Evolutionary conservation across 92 coral and sea anemone genomes (phyloP), one percentile per base, ranked within the genome.

Genomic region (Scolanthus callimorphus): DNA sequence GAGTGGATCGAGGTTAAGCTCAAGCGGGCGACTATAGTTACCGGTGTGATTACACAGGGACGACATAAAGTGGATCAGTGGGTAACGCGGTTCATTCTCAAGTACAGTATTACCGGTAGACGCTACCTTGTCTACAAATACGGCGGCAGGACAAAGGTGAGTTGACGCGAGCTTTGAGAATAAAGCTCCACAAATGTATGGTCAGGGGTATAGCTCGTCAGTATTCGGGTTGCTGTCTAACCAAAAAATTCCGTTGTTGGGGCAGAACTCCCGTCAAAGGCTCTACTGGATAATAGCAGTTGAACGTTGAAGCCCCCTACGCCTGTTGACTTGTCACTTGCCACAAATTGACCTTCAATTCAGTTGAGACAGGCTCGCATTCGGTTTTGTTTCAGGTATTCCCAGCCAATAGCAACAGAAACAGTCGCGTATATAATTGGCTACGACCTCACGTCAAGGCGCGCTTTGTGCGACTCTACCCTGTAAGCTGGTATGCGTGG

Each of bases 361-460:
- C n/a, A n/a, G n/a, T n/a, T n/a, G n/a, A n/a, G n/a, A n/a, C n/a
- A n/a, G n/a, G n/a, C n/a, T n/a, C n/a, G n/a, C 41, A 6, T 6
- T 34, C 41, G 6, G 41, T 15, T 26, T 17, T 8, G 13, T 22
- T 4, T 66, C 59, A 86, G 95, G 66, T 86, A 24, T 86, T 86
- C 79, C 85, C 89, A 17, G 89, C 85, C 39, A 86, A 86, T 43
- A 86, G 77, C 64, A 82, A 86, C 56, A 70, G 85, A 27, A 86
- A 86, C 73, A 81, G 89, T 46, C 56, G 71, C 27, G 89, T 86
- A 9, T 69, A 78, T 19, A 83, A 86, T 26, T 41, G 23, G 29
- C 79, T 86, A 20, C 63, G 53, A 28, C 95, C 95, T 0, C 59
- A 54, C 11, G 77, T 86, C 46, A 17, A 37, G 19, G 89, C 89